phyloP scores from a whole-genome alignment of 23 tunicate genomes.

The Oikopleura vanhoeffeni region DNA sequence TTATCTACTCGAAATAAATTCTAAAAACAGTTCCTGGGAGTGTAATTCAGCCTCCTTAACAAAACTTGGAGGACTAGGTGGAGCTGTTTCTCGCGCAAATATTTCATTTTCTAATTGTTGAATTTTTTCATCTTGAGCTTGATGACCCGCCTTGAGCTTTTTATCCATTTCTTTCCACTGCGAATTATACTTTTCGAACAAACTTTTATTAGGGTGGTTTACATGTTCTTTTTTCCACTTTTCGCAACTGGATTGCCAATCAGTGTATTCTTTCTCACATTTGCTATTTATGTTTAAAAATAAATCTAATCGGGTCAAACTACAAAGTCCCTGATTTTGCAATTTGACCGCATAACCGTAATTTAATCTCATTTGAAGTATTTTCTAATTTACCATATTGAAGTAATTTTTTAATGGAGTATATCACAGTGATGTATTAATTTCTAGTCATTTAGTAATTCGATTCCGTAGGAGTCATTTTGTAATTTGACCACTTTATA shows the following conservation, averaged over 20 bases:
- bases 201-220: not conserved
- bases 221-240: not conserved
- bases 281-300: not conserved
- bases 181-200: not conserved
- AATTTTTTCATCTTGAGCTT: not conserved
- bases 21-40: too few species aligned
- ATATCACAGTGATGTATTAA: too few species aligned
- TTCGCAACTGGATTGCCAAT: not conserved
- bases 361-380: too few species aligned
- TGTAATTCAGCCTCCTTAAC: not conserved
- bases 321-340: too few species aligned
- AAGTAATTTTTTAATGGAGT: too few species aligned
- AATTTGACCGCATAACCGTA: too few species aligned
- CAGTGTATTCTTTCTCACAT: not conserved
- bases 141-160: not conserved
- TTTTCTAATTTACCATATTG: too few species aligned
- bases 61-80: slow-evolving; percentile 4
- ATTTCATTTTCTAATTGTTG: not conserved
- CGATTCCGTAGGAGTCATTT: too few species aligned
- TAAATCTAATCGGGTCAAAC: too few species aligned
- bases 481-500: too few species aligned
- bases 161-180: not conserved
- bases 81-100: not conserved
- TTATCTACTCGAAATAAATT: too few species aligned
- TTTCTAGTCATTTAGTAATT: too few species aligned